These are phyloP conservation scores for Phymastichus coffea DNA, from an alignment of 1,140 invertebrate genomes.

Conservation along the genomic window DNA sequence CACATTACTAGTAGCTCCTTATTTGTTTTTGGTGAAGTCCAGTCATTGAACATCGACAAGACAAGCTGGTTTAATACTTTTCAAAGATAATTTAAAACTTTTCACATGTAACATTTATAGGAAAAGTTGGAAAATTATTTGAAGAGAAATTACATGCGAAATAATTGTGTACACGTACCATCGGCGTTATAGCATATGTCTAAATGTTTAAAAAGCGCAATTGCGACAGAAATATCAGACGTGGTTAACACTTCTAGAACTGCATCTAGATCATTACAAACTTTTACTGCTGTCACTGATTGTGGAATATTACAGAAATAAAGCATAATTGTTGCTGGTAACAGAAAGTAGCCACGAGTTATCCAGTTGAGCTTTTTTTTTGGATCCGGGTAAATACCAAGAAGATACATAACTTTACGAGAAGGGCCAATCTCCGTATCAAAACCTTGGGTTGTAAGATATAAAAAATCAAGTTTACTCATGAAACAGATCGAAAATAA, in stretches of 20 bases:
- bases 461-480: too few relatives aligned
- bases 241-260: not conserved
- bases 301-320: conserved; percentile 12
- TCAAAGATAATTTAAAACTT: too few relatives aligned
- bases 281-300: not conserved
- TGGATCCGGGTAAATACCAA: conserved; percentile 16
- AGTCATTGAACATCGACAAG: conserved; percentile 27
- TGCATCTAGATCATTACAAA: not conserved
- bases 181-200: not conserved
- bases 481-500: too few relatives aligned
- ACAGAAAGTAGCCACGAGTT: not conserved
- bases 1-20: conserved; percentile 21
- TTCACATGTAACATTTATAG: too few relatives aligned
- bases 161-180: too few relatives aligned
- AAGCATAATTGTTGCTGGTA: not conserved
- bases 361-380: not conserved
- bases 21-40: not conserved
- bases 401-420: not conserved
- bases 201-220: not conserved
- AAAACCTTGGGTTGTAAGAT: too few relatives aligned
- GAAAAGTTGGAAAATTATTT: too few relatives aligned
- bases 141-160: too few relatives aligned
- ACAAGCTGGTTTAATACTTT: conserved; percentile 27
- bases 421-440: not conserved
- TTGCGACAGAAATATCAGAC: not conserved